A percentile compares a stretch with the other conserved stretches of the same genome.
phyloP scores from a whole-genome alignment of 2,888 invertebrate species.

The Schizotus pectinicornis region DNA sequence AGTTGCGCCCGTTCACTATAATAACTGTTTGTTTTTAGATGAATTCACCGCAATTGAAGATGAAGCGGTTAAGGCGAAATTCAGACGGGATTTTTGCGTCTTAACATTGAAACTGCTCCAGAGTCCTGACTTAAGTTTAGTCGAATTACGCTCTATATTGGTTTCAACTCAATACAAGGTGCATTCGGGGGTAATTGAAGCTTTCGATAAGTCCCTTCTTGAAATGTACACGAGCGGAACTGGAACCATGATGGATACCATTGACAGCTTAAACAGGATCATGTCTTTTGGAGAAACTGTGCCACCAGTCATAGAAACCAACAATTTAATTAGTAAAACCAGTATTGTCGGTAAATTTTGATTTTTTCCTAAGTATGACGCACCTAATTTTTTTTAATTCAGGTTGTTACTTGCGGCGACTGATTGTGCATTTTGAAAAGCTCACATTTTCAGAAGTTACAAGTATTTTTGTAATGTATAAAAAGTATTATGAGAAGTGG shows the following conservation, averaged over 20 bases:
- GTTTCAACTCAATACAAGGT: slow-evolving; percentile 67
- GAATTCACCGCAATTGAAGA: slow-evolving; percentile 58
- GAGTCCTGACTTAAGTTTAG: slow-evolving; percentile 79
- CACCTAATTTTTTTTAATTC: slow-evolving; percentile 41
- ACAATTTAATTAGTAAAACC: slow-evolving; percentile 63
- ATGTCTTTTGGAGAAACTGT: slow-evolving; percentile 37
- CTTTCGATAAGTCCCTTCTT: slow-evolving; percentile 66
- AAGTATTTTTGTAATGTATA: slow-evolving; percentile 73
- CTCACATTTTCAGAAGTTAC: slow-evolving; percentile 84
- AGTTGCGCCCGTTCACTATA: slow-evolving; percentile 12
- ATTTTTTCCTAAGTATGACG: slow-evolving; percentile 15
- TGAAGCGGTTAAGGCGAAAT: slow-evolving; percentile 63
- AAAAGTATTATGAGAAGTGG: slow-evolving; percentile 65
- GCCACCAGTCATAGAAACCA: slow-evolving; percentile 21
- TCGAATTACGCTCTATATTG: slow-evolving; percentile 70
- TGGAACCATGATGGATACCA: slow-evolving; percentile 50
- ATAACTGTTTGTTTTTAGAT: slow-evolving; percentile 56
- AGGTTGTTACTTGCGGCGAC: slow-evolving; percentile 83
- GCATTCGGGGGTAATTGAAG: slow-evolving; percentile 63
- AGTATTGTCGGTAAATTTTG: slow-evolving; percentile 68
- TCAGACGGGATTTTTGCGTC: slow-evolving; percentile 81
- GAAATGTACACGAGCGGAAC: slow-evolving; percentile 65
- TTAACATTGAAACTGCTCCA: slow-evolving; percentile 80
- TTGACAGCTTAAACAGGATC: slow-evolving; percentile 48
- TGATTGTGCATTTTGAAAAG: slow-evolving; percentile 82